A percentile compares a stretch with the other conserved stretches of the same genome.
Evolutionary conservation across 2,888 invertebrate genomes (phyloP).

Genomic region (Liopterus haemorrhoidalis): DNA sequence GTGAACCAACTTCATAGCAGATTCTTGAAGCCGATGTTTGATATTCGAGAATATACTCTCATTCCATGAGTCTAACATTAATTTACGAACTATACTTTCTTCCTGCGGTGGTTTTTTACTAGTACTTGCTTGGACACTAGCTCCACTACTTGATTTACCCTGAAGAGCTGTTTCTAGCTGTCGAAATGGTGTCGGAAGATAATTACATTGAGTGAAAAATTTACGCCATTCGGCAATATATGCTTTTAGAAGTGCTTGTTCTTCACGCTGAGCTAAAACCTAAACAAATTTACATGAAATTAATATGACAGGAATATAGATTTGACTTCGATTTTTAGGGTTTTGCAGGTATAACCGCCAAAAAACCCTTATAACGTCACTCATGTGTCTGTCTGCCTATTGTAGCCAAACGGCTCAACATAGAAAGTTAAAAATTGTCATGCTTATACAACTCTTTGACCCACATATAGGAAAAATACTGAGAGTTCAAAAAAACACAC

Average conservation of each 20-base stretch:
- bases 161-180: conserved; percentile 83
- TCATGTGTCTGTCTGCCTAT: no score
- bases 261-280: conserved; percentile 87
- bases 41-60: conserved; percentile 94
- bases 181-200: conserved; percentile 91
- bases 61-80: conserved; percentile 99
- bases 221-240: conserved; percentile 98
- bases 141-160: conserved; percentile 51
- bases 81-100: conserved; percentile 86
- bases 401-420: no score
- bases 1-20: conserved; percentile 96
- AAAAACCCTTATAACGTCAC: no score
- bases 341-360: no score
- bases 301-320: no score
- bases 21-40: conserved; percentile 85
- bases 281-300: no score
- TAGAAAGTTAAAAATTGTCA: no score
- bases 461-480: no score
- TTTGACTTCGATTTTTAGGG: no score
- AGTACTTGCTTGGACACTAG: conserved; percentile 36
- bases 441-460: no score
- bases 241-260: conserved; percentile 89
- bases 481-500: no score
- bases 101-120: conserved; percentile 59
- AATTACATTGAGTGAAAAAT: conserved; percentile 96